Conservation (phyloP, 2,888 invertebrate genomes). For the Torymus aiolomorphi region DNA sequence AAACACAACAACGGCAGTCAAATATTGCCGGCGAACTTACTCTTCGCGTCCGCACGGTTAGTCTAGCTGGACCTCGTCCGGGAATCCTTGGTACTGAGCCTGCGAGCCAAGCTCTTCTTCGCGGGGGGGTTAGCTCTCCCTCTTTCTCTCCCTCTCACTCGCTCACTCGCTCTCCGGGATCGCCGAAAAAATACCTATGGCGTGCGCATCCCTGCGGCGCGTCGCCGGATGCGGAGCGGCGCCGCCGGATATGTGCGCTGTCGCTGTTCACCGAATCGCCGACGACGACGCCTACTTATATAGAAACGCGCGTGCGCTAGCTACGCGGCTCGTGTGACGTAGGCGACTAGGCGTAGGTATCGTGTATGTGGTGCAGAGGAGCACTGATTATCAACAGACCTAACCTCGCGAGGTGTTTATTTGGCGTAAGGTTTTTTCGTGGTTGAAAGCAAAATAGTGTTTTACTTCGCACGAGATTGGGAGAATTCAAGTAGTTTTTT, state of each 20-base stretch:
- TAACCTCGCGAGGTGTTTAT: no score
- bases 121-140: conserved; percentile 23
- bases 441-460: no score
- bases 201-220: conserved; percentile 48
- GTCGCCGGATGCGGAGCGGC: conserved; percentile 44
- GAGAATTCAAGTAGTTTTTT: not conserved
- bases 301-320: conserved; percentile 46
- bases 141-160: conserved; percentile 8
- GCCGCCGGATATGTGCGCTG: conserved; percentile 41
- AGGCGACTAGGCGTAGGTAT: no score
- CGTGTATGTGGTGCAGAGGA: not conserved
- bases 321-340: not conserved
- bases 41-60: no score
- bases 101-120: not conserved
- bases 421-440: no score
- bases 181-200: not conserved
- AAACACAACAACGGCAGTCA: no score
- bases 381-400: no score
- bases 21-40: no score
- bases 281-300: no score
- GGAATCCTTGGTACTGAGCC: not conserved
- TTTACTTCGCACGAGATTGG: not conserved
- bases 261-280: not conserved
- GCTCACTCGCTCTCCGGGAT: not conserved
- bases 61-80: no score